Conservation (phyloP, 1,140 invertebrate genomes). For the Pollicipes pollicipes region DNA sequence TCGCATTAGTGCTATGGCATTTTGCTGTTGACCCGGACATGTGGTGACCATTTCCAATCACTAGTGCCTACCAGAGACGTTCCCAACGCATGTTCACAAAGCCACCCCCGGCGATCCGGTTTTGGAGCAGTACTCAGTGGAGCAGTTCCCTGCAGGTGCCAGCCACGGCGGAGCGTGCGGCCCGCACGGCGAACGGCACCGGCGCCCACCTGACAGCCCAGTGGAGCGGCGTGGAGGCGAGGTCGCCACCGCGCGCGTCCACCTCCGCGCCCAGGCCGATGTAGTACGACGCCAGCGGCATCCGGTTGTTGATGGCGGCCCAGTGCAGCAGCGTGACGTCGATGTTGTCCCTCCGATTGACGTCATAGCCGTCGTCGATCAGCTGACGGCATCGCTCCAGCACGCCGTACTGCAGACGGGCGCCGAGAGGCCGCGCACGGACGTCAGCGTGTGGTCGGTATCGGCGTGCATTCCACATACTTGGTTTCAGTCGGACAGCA, state of each 20-base stretch:
- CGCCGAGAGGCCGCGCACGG: neutral
- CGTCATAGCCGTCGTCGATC: constrained; percentile 71
- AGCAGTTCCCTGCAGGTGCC: too few relatives aligned
- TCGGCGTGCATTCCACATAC: neutral
- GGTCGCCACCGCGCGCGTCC: constrained; percentile 85
- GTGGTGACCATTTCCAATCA: too few relatives aligned
- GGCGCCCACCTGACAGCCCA: constrained; percentile 56
- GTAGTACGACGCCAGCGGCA: constrained; percentile 73
- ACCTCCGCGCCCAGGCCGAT: constrained; percentile 71
- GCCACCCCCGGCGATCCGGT: constrained; percentile 3
- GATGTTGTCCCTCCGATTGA: constrained; percentile 72
- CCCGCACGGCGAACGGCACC: too few relatives aligned
- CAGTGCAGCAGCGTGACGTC: constrained; percentile 95
- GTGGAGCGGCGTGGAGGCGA: constrained; percentile 87
- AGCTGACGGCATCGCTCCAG: constrained; percentile 64
- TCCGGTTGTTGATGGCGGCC: constrained; percentile 95
- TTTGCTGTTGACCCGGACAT: too few relatives aligned
- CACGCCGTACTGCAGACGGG: constrained; percentile 53
- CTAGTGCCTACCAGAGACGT: neutral
- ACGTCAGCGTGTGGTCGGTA: constrained; percentile 11
- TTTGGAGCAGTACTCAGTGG: too few relatives aligned
- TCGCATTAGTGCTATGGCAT: too few relatives aligned
- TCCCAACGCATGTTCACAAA: neutral
- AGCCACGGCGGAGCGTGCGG: too few relatives aligned
- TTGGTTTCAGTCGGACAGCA: neutral